Evolutionary conservation across 2,113 vertebrate species (phyloP), one percentile per base, ranked within the genome.

Genomic region (Ammodytes dubius): DNA sequence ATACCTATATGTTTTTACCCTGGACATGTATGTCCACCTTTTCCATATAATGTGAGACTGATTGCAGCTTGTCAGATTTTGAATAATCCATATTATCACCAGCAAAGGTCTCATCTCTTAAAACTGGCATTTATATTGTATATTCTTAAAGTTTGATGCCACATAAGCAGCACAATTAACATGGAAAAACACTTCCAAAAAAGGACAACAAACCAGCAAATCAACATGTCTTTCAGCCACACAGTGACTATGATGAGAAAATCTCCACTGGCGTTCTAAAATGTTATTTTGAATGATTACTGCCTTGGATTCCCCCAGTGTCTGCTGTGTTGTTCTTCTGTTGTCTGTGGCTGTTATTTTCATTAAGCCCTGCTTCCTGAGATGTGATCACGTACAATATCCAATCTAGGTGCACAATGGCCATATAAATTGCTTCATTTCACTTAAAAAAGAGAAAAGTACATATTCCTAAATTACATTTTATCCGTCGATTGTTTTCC

Each of bases 281-380:
- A 37, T 11, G 39, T 7, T 50, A 15, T 69, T 59, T 54, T 52
- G 9, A 70, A 11, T 71, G 71, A 70, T 71, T 56, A 75, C 5
- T 53, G 47, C 40, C 50, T 56, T 49, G 17, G 14, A 53, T 40
- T 46, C n/a, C 19, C 46, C 49, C 17, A 11, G 9, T 40, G 7
- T 59, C 66, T 65, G 17, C 9, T 70, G 53, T 37, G 81, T 61
- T 60, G 14, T 76, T 54, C 54, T 11, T 72, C 37, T 73, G 53
- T 46, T 68, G 50, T 64, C 46, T 14, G 27, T 27, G 12, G 19
- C 67, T 77, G n/a, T 43, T 61, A 39, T 68, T 69, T 67, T 69
- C 70, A 61, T 53, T 45, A 35, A 66, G 64, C 12, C 2, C 5
- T 19, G 43, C 66, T 37, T n/a, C 49, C 17, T 27, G 13, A 47